A percentile compares a stretch with the other conserved stretches of the same genome.
These are phyloP conservation scores for Cryptocheilus praepositus DNA, from an alignment of 2,888 invertebrate species.

Conservation along the genomic window DNA sequence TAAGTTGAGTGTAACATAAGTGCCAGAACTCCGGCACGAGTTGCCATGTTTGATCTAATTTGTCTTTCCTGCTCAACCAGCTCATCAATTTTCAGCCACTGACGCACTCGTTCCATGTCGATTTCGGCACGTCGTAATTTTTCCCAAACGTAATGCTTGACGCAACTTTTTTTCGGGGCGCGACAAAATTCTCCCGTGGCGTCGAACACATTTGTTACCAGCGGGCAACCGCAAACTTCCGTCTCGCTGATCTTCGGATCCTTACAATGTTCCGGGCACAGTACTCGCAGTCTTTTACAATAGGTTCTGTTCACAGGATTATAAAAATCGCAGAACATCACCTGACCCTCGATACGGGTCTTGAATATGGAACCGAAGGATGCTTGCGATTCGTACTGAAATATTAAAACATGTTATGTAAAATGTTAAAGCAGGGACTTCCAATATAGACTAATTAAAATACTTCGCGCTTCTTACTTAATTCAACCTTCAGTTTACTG, in stretches of 20 bases:
- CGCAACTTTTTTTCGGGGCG: conserved; percentile 92
- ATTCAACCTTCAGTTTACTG: too few relatives aligned
- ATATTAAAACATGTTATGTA: conserved; percentile 30
- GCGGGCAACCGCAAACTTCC: conserved; percentile 95
- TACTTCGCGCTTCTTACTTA: too few relatives aligned
- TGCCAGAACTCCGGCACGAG: conserved; percentile 93
- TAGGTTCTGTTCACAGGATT: conserved; percentile 93
- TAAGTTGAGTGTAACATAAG: conserved; percentile 98
- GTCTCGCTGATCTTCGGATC: conserved; percentile 91
- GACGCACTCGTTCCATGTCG: conserved; percentile 92
- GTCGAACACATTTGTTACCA: conserved; percentile 89
- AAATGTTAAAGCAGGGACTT: too few relatives aligned
- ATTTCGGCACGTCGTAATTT: conserved; percentile 95
- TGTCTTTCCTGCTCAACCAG: conserved; percentile 94
- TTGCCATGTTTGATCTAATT: conserved; percentile 83
- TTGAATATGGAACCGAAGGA: conserved; percentile 97
- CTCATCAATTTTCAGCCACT: conserved; percentile 96
- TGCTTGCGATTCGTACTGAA: conserved; percentile 94
- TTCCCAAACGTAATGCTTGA: conserved; percentile 96
- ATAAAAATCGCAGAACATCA: conserved; percentile 98
- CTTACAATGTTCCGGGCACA: conserved; percentile 98
- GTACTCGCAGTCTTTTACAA: conserved; percentile 94
- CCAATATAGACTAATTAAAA: too few relatives aligned
- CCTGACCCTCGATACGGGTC: conserved; percentile 94
- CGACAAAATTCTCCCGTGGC: conserved; percentile 91